Percentiles rank a stretch among this genome's conserved stretches.
These are phyloP conservation scores for Notamacropus eugenii DNA, from an alignment of 2,797 vertebrate genomes.

Conservation along the genomic window DNA sequence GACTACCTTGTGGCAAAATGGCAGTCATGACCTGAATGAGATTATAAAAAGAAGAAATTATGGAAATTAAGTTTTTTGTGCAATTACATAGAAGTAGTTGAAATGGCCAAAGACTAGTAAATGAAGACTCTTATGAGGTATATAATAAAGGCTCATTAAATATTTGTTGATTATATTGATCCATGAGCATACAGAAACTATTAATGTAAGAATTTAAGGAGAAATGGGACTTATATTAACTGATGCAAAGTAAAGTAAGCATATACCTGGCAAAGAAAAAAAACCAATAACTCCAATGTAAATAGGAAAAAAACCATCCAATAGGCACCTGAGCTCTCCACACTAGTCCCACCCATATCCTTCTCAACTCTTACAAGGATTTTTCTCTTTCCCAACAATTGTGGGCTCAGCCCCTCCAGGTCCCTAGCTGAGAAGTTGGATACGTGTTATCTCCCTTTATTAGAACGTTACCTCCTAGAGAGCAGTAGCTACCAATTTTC, in stretches of 20 bases:
- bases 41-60: conserved; percentile 30
- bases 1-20: conserved; percentile 32
- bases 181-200: neutral
- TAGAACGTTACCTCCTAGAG: neutral
- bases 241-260: neutral
- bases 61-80: conserved; percentile 30
- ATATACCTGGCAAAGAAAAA: neutral
- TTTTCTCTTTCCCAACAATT: neutral
- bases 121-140: neutral
- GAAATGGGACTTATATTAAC: neutral
- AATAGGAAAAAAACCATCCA: neutral
- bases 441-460: neutral
- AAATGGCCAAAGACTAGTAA: conserved; percentile 9
- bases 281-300: neutral
- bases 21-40: conserved; percentile 11
- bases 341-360: neutral
- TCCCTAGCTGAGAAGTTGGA: neutral
- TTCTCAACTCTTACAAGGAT: neutral
- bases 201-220: neutral
- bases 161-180: neutral
- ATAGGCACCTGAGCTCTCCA: neutral
- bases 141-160: neutral
- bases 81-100: conserved; percentile 22
- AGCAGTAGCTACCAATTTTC: neutral
- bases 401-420: neutral